Evolutionary conservation across 1,140 invertebrate species (phyloP), one percentile per base, ranked within the genome.

Genomic region (Drosophila burlai): DNA sequence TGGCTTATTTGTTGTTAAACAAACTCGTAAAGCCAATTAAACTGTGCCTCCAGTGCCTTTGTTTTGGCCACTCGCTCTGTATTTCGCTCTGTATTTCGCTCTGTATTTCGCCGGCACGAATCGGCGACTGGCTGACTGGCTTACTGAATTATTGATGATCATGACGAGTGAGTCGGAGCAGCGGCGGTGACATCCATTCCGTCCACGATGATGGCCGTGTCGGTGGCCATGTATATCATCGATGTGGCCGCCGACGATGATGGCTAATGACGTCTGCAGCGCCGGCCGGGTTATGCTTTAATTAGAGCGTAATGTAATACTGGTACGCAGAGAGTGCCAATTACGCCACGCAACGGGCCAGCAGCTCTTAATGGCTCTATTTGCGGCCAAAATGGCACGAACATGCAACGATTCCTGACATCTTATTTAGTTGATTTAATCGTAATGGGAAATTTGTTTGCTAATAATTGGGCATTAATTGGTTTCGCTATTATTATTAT

Each of bases 291-390:
- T 81, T 81, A 81, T 76, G 79, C 76, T 76, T 76, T 81, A 81
- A 81, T 81, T 81, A 81, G 79, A 81, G 79, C 79, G 42, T 62
- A 65, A 49, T 81, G 42, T 62, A 65, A 49, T 81, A 55, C 61
- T 26, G 43, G 46, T 36, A 16, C 64, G 50, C 67, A 47, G 11
- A 29, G 47, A 8, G 50, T 54, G 67, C 61, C 61, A 79, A 79
- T 79, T 78, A 75, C 47, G 58, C 63, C 16, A 50, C 50, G 26
- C 69, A 65, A 59, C 43, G 52, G 49, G 63, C 45, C 36, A 10
- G 65, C 36, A 10, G 65, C 60, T 31, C 61, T 29, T 36, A 66
- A 66, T 69, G 60, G 46, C 13, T 21, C 46, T 34, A 64, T 68
- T 68, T 29, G 21, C 15, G 64, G 21, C 31, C 64, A 21, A 61